Base-by-base conservation (phyloP, 1,140 invertebrate genomes). In the Drosophila willistoni region DNA sequence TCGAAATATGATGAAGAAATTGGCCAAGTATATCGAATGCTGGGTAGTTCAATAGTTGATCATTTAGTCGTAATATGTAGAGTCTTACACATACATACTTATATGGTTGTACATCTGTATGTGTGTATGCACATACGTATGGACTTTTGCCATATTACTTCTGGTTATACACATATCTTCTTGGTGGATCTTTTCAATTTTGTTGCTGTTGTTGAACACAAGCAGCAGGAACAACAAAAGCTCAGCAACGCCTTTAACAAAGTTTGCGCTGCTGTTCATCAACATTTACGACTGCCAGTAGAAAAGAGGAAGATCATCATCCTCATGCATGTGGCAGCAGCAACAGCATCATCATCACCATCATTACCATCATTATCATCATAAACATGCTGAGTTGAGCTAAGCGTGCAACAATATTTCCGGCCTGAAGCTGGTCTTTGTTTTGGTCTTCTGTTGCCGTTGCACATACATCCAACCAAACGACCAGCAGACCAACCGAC, bases 201-300 rank as follows among this genome's bases (percentile, higher is more conserved):
- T 87, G 68, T 82, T 72, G 76, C 85, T 81, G 84, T 77, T 54
- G 72, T 81, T 75, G 56, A 65, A 77, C 82, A 83, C 80, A 75
- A 66, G 51, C 69, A 59, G 60, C 79, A 72, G 80, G 75, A 73
- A 65, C 74, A 87, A 82, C 79, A 87, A 87, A 85, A 86, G 82
- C 78, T 66, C 79, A 77, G 83, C 67, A 86, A 87, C 83, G 83
- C 83, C 83, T 83, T 79, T 78, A 69, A 87, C 75, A 87, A 83
- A 87, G 84, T 83, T 87, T 71, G 84, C 84, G 73, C 84, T 89
- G 83, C 83, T 83, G 83, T 83, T 86, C 84, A 86, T 87, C 83
- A 86, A 87, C 84, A 86, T 86, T 87, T 87, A 87, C 79, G 83
- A 87, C 79, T 87, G 71, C 84, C 75, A 81, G 67, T 19, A 54